Evolutionary conservation across 2,797 vertebrate genomes (phyloP).

Genomic region (Erpetoichthys calabaricus): DNA sequence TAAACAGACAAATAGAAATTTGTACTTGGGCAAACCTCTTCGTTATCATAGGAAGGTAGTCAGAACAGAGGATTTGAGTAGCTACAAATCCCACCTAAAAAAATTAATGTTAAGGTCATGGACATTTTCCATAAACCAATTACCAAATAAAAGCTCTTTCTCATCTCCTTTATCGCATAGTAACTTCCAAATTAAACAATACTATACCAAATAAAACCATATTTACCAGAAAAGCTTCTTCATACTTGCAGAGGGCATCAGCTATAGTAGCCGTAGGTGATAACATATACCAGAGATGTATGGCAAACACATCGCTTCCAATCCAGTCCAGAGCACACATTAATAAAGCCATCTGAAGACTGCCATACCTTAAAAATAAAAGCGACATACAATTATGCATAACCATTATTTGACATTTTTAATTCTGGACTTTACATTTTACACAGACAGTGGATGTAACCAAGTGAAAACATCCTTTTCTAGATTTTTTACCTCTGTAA

Average conservation of each 20-base stretch:
- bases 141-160: neutral
- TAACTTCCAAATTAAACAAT: neutral
- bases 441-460: slow-evolving; percentile 1
- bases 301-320: slow-evolving; percentile 78
- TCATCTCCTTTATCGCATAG: neutral
- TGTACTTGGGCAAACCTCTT: no score
- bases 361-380: slow-evolving; percentile 69
- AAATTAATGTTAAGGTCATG: no score
- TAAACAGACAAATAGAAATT: no score
- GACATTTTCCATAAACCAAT: neutral
- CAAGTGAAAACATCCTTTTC: accelerated
- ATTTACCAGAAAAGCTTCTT: slow-evolving; percentile 72
- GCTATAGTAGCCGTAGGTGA: slow-evolving; percentile 80
- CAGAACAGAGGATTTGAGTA: no score
- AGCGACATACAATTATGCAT: slow-evolving; percentile 7
- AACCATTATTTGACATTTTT: slow-evolving; percentile 1
- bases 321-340: slow-evolving; percentile 73
- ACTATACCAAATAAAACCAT: no score
- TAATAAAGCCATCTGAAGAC: slow-evolving; percentile 60
- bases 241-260: slow-evolving; percentile 65
- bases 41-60: no score
- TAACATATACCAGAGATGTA: slow-evolving; percentile 91
- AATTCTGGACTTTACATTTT: neutral
- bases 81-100: no score
- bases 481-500: neutral